A percentile compares a stretch with the other conserved stretches of the same genome.
phyloP scores from a whole-genome alignment of 2,888 invertebrate genomes.

The Philaethria dido region DNA sequence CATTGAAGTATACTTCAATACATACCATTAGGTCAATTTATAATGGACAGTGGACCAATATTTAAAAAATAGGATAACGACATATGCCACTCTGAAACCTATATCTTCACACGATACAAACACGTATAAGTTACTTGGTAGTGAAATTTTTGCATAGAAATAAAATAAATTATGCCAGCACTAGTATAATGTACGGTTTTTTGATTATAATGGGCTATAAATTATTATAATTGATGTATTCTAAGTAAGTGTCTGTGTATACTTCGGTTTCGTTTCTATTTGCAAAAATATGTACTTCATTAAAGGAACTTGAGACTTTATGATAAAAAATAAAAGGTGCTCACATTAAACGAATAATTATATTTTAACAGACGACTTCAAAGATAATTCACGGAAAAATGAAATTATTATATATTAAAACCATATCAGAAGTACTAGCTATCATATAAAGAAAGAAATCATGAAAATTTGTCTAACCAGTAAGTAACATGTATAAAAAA shows the following conservation, averaged over 20 bases:
- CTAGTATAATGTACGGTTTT: not conserved
- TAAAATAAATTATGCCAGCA: constrained; percentile 5
- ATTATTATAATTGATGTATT: constrained; percentile 16
- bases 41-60: not conserved
- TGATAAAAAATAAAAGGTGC: not conserved
- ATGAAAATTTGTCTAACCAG: too few relatives aligned
- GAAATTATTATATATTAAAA: too few relatives aligned
- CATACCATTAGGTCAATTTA: not conserved
- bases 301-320: not conserved
- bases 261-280: not conserved
- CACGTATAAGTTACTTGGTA: not conserved
- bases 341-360: too few relatives aligned
- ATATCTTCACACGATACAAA: constrained; percentile 10
- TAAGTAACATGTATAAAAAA: too few relatives aligned
- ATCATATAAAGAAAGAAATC: too few relatives aligned
- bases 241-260: constrained; percentile 1
- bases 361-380: too few relatives aligned
- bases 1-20: too few relatives aligned
- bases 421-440: too few relatives aligned
- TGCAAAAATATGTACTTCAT: constrained; percentile 1
- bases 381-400: too few relatives aligned
- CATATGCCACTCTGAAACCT: not conserved
- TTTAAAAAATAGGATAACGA: not conserved
- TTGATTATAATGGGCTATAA: not conserved
- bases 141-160: constrained; percentile 12